Evolutionary conservation across 1,140 invertebrate genomes (phyloP), one percentile per base, ranked within the genome.

Genomic region (Drosophila ohnishii): DNA sequence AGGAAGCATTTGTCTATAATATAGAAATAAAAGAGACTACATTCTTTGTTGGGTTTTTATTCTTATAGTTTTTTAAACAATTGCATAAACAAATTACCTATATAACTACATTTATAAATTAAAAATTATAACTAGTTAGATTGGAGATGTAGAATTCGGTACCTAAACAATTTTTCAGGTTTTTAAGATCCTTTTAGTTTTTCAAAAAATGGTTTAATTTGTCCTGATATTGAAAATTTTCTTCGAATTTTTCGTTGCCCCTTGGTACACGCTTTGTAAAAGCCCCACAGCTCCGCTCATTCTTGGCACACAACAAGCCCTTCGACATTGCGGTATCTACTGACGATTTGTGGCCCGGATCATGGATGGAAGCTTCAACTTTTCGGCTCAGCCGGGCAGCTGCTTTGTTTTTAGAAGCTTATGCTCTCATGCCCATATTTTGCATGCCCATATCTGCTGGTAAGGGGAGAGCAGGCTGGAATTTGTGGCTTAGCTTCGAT

Each of bases 381-480:
- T 66, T 85, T 66, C 19, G 16, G 45, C 45, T 48, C 47, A 56
- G 47, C 30, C 50, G 48, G 48, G 19, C 39, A 62, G 40, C 50
- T 65, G 69, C 67, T 60, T 74, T 86, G 80, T 63, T 83, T 71
- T 76, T 64, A 63, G 40, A 48, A 51, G 79, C 82, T 86, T 82
- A 81, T 61, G 69, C 37, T 58, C 70, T 60, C 53, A 39, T 19
- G 69, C 62, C 57, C 75, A 53, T 60, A 70, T 63, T 73, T 74
- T 85, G 64, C 57, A 59, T 70, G 48, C 28, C 44, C 55, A 30
- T 32, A 39, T 30, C 37, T 40, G 13, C 42, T 30, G 16, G n/a
- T 16, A 35, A n/a, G 45, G 11, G 34, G 42, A 40, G 39, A 53
- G 47, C 28, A 60, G 42, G 55, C 9, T 69, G 53, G 63, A 69